Conservation (phyloP, 2,797 vertebrate genomes). For the Lateolabrax maculatus region DNA sequence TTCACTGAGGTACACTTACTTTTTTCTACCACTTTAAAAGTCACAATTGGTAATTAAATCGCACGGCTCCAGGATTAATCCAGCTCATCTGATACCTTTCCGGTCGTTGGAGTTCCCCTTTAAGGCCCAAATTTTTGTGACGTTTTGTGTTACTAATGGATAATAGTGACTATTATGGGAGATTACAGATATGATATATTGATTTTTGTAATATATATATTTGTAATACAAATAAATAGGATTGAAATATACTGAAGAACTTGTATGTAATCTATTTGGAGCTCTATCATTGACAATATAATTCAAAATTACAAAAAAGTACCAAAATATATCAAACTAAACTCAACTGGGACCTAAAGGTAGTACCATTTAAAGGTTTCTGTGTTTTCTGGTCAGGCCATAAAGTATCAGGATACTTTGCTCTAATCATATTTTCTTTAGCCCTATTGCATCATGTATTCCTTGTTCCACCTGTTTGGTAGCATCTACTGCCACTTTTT, state of each 20-base stretch:
- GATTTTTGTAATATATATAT: neutral
- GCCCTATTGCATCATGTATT: neutral
- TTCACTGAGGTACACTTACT: neutral
- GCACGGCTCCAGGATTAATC: conserved; percentile 7
- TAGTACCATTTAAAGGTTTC: neutral
- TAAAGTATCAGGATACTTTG: neutral
- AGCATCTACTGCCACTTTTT: neutral
- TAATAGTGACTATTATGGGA: neutral
- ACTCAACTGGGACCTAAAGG: neutral
- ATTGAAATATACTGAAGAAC: neutral
- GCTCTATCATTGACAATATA: neutral
- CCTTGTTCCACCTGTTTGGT: neutral
- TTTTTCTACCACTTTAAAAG: neutral
- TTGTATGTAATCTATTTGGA: neutral
- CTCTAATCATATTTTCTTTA: neutral
- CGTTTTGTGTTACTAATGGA: neutral
- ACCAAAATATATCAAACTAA: neutral
- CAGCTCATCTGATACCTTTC: neutral
- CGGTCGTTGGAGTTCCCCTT: no score
- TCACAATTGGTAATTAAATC: neutral
- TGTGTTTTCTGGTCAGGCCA: neutral
- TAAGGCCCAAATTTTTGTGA: neutral
- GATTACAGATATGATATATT: neutral
- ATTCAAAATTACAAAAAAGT: no score
- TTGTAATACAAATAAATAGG: neutral